A percentile compares a stretch with the other conserved stretches of the same genome.
Conservation (phyloP, 2,113 vertebrate species). For the Menura novaehollandiae region DNA sequence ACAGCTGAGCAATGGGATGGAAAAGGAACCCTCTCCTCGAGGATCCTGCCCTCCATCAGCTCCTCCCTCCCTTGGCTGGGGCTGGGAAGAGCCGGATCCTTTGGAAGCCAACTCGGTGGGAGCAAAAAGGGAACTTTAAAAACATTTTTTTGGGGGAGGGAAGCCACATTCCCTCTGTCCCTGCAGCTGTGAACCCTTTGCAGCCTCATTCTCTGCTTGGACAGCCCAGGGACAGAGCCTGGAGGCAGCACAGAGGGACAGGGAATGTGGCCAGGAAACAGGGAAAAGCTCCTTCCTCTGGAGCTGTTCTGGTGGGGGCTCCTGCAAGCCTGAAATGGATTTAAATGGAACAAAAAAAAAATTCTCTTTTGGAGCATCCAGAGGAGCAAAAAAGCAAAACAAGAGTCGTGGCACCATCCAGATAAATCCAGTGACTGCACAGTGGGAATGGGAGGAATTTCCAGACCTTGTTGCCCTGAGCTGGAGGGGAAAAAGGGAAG, state of each 20-base stretch:
- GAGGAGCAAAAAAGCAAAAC: background rate
- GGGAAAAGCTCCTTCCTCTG: background rate
- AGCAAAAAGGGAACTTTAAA: background rate
- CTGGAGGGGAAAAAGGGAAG: background rate
- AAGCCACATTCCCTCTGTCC: background rate
- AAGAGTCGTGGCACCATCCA: background rate
- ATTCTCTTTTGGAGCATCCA: background rate
- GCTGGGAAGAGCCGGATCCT: background rate
- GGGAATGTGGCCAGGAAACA: background rate
- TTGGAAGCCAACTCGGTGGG: background rate
- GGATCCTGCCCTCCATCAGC: background rate
- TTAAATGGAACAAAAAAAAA: background rate
- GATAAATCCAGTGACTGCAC: background rate
- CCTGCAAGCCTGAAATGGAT: background rate
- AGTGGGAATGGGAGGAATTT: background rate
- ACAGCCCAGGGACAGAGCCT: background rate
- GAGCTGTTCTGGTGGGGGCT: background rate
- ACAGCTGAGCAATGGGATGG: background rate
- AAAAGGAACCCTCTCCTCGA: background rate
- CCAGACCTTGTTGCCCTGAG: background rate
- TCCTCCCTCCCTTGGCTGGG: background rate
- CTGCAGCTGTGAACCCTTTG: background rate
- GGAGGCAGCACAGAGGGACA: background rate
- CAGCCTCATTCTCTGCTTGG: background rate
- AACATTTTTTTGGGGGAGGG: background rate